Base-by-base conservation (phyloP, 1,140 invertebrate genomes). In the Bombus pascuorum region DNA sequence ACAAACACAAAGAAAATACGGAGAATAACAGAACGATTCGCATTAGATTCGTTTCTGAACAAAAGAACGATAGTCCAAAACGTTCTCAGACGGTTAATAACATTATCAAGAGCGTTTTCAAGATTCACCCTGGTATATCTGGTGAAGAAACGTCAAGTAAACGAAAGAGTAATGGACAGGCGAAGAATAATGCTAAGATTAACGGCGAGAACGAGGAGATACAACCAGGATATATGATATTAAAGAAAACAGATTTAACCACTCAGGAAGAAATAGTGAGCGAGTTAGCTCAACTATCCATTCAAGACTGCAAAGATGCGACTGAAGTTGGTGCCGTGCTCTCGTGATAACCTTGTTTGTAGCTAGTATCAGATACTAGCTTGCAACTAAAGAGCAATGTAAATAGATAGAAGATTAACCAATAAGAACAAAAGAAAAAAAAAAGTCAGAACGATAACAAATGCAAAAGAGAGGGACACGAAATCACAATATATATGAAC, bases 241-340 rank as follows among this genome's bases (percentile, higher is more conserved):
- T 93, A 28, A 93, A 91, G 78, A 94, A 94, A 83, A 72, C 91
- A 0, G 92, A 91, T 12, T 65, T 82, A 15, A 84, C 80, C 22
- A 73, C 78, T 79, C 89, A 93, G 22, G 92, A 94, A 39, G 86
- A 92, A n/a, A 81, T 92, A 42, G 84, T 80, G 47, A 91, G 85
- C 53, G 93, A 94, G 42, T 88, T 94, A 28, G 87, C 92, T 82
- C 93, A 94, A 74, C 77, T 94, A 86, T 91, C 92, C 13, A 93
- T 95, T 87, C 90, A 93, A 91, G 94, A 94, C 89, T 94, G 93
- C 87, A 93, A 93, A 73, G 93, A 94, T n/a, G 86, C 89, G 42
- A 85, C 88, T 74, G 91, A 94, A 39, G 79, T 92, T 74, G 88
- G 89, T 71, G 86, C 91, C 65, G 92, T 94, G 71, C 88, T 93